Evolutionary conservation across 2,888 invertebrate species (phyloP), one percentile per base, ranked within the genome.

Genomic region (Arenicola marina): DNA sequence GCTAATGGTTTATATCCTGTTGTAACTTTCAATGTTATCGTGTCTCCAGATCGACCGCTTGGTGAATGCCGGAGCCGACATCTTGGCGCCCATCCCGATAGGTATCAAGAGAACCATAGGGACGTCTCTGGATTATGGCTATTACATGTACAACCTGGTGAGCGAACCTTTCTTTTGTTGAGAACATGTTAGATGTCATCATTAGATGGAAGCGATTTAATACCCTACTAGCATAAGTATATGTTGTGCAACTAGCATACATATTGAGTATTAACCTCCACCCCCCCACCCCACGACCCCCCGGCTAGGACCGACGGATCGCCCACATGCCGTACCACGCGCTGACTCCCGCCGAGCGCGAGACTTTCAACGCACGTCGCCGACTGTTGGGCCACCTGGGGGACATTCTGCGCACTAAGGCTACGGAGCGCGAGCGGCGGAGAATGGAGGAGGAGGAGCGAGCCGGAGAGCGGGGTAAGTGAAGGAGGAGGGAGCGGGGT

Each of bases 291-390:
- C 29, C n/a, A n/a, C n/a, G n/a, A n/a, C n/a, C n/a, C n/a, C n/a
- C 18, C 38, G 11, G 18, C 28, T 65, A 80, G 80, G 83, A 83
- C 68, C 74, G 76, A 46, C 74, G 82, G 56, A 81, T 83, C 43
- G 80, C 83, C 32, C 80, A 80, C 68, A 80, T 80, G 70, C 83
- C 83, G 0, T 82, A 83, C 69, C 83, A 83, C 67, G 83, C 83
- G 7, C 71, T 83, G 53, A 80, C 80, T 2, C 78, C 71, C 51
- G 72, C 75, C n/a, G 83, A 83, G 62, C 62, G 83, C n/a, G 81
- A 81, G 44, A 82, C 80, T 4, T 82, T 76, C 70, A 81, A 82
- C 63, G 78, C 77, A 24, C 71, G 82, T 18, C 72, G 76, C 26
- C 73, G 73, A 56, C 71, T 82, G 4, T 71, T 82, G 2, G 74